Evolutionary conservation across 2,113 vertebrate genomes (phyloP).

Genomic region (Barbus barbus): DNA sequence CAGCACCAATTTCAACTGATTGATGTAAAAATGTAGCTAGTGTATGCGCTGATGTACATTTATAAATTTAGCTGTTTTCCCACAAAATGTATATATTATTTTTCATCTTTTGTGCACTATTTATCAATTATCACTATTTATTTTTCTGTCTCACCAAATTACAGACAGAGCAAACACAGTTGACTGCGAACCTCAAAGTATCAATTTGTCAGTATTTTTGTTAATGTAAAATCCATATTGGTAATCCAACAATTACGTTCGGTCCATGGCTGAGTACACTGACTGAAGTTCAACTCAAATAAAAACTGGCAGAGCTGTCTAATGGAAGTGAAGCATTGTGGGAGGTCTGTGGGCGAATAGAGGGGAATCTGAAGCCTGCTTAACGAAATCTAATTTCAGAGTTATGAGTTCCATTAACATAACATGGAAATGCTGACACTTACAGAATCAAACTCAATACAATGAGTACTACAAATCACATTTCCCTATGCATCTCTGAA

Average conservation of each 20-base stretch:
- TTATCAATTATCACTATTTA: too few species aligned
- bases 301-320: neutral
- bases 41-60: neutral
- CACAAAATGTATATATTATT: neutral
- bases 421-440: neutral
- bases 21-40: neutral
- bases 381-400: neutral
- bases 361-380: neutral
- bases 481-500: neutral
- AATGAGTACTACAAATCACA: neutral
- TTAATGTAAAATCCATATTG: conserved; percentile 7
- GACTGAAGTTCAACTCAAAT: neutral
- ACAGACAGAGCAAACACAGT: neutral
- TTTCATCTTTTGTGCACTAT: neutral
- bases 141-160: neutral
- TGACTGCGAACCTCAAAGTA: neutral
- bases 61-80: neutral
- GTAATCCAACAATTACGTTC: neutral
- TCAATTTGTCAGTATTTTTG: conserved; percentile 12
- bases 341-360: neutral
- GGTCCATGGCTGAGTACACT: neutral
- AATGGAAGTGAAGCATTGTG: neutral
- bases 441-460: neutral
- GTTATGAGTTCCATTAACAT: neutral
- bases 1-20: neutral